Evolutionary conservation across 2,113 vertebrate species (phyloP).

Genomic region (Gobius niger): DNA sequence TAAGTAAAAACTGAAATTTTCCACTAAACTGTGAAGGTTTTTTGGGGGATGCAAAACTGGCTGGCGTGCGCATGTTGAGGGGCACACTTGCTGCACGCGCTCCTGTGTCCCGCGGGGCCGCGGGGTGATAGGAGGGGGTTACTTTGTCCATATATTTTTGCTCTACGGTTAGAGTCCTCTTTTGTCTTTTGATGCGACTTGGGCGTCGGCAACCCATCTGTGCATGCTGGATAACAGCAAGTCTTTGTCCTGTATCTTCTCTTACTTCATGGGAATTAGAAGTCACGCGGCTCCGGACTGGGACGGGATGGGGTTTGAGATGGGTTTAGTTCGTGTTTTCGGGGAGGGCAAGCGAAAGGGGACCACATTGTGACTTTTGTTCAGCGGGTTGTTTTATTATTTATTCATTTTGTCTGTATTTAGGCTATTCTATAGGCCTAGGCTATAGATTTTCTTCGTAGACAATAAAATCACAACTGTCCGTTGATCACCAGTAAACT

Average conservation of each 20-base stretch:
- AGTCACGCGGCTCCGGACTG: constrained; percentile 14
- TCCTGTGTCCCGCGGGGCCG: constrained; percentile 34
- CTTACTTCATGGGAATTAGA: constrained; percentile 63
- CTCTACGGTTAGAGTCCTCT: constrained; percentile 66
- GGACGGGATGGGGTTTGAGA: neutral
- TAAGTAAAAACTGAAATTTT: neutral
- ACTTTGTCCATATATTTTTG: constrained; percentile 46
- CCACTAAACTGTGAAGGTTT: neutral
- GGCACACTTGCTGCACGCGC: constrained; percentile 75
- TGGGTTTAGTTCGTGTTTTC: neutral
- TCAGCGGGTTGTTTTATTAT: too few species aligned
- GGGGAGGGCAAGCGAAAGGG: neutral
- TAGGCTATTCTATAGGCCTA: too few species aligned
- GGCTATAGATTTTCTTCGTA: too few species aligned
- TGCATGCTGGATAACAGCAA: constrained; percentile 62
- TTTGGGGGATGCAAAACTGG: neutral
- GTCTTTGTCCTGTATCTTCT: constrained; percentile 65
- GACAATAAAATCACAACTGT: too few species aligned
- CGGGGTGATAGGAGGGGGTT: constrained; percentile 10
- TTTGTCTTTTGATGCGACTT: constrained; percentile 68
- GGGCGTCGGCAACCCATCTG: constrained; percentile 73
- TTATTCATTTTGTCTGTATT: too few species aligned
- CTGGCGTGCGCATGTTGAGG: constrained; percentile 38
- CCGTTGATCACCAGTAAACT: too few species aligned
- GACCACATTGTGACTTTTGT: too few species aligned